phyloP scores from a whole-genome alignment of 2,113 vertebrate species.

The Pristiophorus japonicus region DNA sequence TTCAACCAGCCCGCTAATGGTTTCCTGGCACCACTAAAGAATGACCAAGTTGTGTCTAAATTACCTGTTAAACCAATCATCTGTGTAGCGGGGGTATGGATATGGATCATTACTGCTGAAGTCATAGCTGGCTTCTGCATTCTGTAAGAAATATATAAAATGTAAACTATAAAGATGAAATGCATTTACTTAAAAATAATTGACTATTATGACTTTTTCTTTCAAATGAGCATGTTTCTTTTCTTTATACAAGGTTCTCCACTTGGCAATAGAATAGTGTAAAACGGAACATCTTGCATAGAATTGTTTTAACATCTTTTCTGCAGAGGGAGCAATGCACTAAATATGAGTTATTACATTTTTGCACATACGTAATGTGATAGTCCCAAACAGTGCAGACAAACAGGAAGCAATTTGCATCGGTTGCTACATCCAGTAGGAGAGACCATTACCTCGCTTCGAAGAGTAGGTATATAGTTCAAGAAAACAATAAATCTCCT shows the following conservation, averaged over 20 bases:
- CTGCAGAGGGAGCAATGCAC: neutral
- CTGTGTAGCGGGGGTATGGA: slow-evolving; percentile 93
- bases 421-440: neutral
- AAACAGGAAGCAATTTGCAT: neutral
- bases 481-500: neutral
- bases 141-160: slow-evolving; percentile 57
- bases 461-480: neutral
- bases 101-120: slow-evolving; percentile 98
- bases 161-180: neutral
- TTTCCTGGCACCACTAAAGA: neutral
- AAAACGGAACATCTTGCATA: neutral
- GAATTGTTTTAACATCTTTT: neutral
- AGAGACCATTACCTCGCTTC: neutral
- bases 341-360: too few relatives aligned
- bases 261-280: neutral
- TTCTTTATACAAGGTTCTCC: neutral
- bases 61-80: slow-evolving; percentile 99
- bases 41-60: neutral
- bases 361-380: too few relatives aligned
- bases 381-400: neutral
- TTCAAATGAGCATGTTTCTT: neutral
- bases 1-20: neutral
- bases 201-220: neutral
- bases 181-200: neutral
- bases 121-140: slow-evolving; percentile 94